Conservation (phyloP, 1,140 invertebrate genomes). For the Drosophila quadrilineata region DNA sequence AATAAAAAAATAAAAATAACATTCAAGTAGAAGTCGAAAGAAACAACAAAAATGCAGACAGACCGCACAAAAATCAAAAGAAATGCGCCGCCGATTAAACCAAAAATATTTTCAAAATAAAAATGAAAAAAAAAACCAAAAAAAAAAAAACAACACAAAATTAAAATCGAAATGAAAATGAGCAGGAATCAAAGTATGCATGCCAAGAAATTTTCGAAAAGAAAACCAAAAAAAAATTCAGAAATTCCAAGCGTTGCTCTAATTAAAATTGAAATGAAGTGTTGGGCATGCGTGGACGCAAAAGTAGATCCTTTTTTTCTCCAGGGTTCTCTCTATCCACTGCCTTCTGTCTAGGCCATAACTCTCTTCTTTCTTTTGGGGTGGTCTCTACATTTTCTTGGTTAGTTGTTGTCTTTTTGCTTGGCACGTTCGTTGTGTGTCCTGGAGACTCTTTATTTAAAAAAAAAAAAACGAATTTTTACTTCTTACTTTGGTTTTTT, state of each 20-base stretch:
- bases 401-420: slow-evolving; percentile 6
- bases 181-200: slow-evolving; percentile 2
- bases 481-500: background rate
- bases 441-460: slow-evolving; percentile 49
- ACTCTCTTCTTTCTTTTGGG: slow-evolving; percentile 49
- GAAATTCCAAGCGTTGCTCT: slow-evolving; percentile 61
- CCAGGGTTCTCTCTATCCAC: too few relatives aligned
- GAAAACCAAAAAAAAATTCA: background rate
- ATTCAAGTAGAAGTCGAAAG: slow-evolving; percentile 36
- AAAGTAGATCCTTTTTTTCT: slow-evolving; percentile 57
- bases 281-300: slow-evolving; percentile 41
- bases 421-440: slow-evolving; percentile 63
- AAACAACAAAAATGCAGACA: slow-evolving; percentile 21
- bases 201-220: slow-evolving; percentile 11
- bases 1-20: background rate
- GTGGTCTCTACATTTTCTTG: slow-evolving; percentile 45
- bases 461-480: slow-evolving; percentile 71
- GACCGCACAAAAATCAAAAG: slow-evolving; percentile 36
- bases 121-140: slow-evolving; percentile 17
- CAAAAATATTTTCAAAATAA: background rate
- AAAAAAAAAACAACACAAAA: slow-evolving; percentile 18
- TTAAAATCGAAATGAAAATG: slow-evolving; percentile 19
- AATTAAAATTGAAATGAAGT: slow-evolving; percentile 77
- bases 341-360: slow-evolving; percentile 55
- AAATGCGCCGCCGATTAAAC: slow-evolving; percentile 54